Evolutionary conservation across 2,888 invertebrate species (phyloP).

Genomic region (Axea sp.): DNA sequence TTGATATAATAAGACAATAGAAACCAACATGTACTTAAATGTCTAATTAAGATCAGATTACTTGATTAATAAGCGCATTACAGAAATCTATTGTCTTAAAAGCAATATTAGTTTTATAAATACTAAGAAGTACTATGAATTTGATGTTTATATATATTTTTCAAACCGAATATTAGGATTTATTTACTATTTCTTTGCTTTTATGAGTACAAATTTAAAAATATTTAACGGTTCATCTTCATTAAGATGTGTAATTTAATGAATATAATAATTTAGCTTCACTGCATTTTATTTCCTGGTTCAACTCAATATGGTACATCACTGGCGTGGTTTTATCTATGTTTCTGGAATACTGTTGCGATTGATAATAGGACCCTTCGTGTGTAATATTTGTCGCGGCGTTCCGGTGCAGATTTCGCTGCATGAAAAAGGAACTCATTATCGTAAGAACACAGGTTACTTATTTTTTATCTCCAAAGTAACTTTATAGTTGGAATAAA

Average conservation of each 20-base stretch:
- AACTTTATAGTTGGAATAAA: slow-evolving; percentile 39
- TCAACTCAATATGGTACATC: slow-evolving; percentile 29
- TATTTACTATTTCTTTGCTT: slow-evolving; percentile 6
- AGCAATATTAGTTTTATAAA: too few species aligned
- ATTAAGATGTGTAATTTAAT: slow-evolving; percentile 36
- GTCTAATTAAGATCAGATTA: too few species aligned
- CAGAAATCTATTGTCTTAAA: too few species aligned
- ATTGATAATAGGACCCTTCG: slow-evolving; percentile 28
- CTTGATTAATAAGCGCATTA: too few species aligned
- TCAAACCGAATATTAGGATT: not conserved
- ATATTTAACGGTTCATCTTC: slow-evolving; percentile 31
- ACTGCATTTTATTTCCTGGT: slow-evolving; percentile 38
- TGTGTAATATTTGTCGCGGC: slow-evolving; percentile 38
- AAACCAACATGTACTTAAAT: too few species aligned
- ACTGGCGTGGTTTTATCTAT: slow-evolving; percentile 12
- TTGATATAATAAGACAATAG: too few species aligned
- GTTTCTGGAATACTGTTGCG: slow-evolving; percentile 15
- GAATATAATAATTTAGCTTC: slow-evolving; percentile 38
- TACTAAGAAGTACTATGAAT: too few species aligned
- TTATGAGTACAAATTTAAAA: slow-evolving; percentile 25
- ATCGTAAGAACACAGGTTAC: slow-evolving; percentile 34
- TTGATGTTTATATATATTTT: too few species aligned
- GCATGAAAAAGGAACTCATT: slow-evolving; percentile 48
- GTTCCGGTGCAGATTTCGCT: slow-evolving; percentile 23
- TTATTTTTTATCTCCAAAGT: slow-evolving; percentile 45